Evolutionary conservation across 2,113 vertebrate species (phyloP).

Genomic region (Macrotis lagotis): DNA sequence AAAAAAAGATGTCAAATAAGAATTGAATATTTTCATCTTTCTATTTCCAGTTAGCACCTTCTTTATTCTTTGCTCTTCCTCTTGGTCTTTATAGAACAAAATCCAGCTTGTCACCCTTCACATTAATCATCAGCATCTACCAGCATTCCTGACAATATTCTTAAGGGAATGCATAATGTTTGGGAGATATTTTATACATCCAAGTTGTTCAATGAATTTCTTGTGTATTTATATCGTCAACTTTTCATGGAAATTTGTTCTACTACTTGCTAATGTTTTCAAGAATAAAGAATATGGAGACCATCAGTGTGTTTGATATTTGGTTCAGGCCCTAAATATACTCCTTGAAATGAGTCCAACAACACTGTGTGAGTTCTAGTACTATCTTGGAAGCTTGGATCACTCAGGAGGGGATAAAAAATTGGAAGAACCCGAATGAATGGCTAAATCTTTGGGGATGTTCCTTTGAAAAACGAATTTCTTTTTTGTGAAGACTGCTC

Average conservation of each 20-base stretch:
- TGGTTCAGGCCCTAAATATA: constrained; percentile 39
- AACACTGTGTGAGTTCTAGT: constrained; percentile 31
- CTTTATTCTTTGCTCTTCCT: background rate
- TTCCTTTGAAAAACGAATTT: constrained; percentile 43
- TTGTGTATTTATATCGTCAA: background rate
- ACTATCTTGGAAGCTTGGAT: background rate
- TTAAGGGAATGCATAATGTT: background rate
- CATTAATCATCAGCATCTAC: background rate
- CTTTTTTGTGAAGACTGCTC: constrained; percentile 55
- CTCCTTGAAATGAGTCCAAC: background rate
- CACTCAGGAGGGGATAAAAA: background rate
- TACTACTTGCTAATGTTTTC: background rate
- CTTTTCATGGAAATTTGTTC: background rate
- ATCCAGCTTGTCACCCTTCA: background rate
- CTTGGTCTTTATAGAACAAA: background rate
- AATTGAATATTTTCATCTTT: background rate
- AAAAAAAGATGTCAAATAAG: background rate
- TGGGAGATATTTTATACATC: background rate
- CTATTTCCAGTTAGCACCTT: background rate
- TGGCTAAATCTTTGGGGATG: background rate
- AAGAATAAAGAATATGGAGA: background rate
- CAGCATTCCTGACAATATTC: background rate
- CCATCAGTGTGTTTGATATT: background rate
- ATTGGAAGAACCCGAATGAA: background rate
- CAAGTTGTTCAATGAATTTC: background rate